Base-by-base conservation (phyloP, 2,797 vertebrate species). In the Falco berigora region DNA sequence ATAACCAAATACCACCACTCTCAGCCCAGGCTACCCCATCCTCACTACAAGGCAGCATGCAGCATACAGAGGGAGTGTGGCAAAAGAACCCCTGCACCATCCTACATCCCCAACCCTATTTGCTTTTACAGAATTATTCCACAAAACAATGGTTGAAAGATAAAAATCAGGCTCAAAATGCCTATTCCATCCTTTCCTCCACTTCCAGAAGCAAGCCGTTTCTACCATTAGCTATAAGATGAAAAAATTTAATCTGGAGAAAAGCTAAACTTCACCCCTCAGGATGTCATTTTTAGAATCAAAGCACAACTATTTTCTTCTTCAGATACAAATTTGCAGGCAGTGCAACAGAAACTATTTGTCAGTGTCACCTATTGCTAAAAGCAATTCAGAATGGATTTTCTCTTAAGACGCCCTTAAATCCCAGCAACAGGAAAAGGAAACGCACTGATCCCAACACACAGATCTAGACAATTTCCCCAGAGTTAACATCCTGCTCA, bases 1-100 rank as follows among this genome's bases (percentile, higher is more conserved):
- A 63, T 18, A 36, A 24, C 1, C 4, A 32, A 77, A 9, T 2
- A 49, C 38, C n/a, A 42, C 28, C 58, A 49, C 22, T 14, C 28
- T 30, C 32, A 38, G 64, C 28, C 58, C 68, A 30, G 32, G 64
- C 50, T 59, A 32, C 68, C 28, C 49, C 61, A 10, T 32, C 27
- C 59, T 72, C 14, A 12, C 4, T 8, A 7, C 0, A 0, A 6
- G 38, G 49, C 28, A 40, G 81, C 34, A 32, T 2, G 8, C 2
- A 49, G 64, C 69, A 40, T 0, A 4, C 2, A 4, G 4, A 8
- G 8, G 19, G 6, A 66, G 12, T 2, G 22, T 5, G 10, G 38
- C n/a, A 52, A 11, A 38, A 30, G 30, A 38, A n/a, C 30, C 52
- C n/a, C 59, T 24, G 85, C 34, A 38, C 32, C 34, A 14, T 36